These are phyloP conservation scores for Unio pictorum DNA, from an alignment of 2,888 invertebrate species.

Conservation along the genomic window DNA sequence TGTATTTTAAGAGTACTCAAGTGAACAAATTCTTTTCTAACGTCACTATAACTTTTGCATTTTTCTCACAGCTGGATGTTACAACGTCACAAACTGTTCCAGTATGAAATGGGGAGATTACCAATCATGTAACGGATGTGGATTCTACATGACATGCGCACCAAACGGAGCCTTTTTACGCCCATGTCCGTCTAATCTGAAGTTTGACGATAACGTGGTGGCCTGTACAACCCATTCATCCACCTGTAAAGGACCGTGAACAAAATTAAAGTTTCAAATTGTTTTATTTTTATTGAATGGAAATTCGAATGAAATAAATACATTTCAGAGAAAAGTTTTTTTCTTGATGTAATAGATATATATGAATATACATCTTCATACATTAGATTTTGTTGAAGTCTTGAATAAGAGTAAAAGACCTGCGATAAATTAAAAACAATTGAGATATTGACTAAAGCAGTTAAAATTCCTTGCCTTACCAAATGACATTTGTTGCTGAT, in stretches of 20 bases:
- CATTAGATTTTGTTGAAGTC: too few species aligned
- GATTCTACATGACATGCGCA: slow-evolving; percentile 45
- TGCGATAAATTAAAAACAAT: too few species aligned
- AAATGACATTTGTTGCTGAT: too few species aligned
- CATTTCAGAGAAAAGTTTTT: too few species aligned
- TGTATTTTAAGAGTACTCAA: too few species aligned
- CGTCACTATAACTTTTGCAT: neutral
- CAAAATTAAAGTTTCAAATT: neutral
- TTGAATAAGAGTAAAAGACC: too few species aligned
- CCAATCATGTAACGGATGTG: slow-evolving; percentile 46
- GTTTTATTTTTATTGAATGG: neutral
- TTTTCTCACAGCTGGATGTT: slow-evolving; percentile 37
- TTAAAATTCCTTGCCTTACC: too few species aligned
- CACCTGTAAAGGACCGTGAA: slow-evolving; percentile 40
- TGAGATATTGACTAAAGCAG: too few species aligned
- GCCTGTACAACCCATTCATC: slow-evolving; percentile 38
- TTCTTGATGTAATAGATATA: too few species aligned
- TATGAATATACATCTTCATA: too few species aligned
- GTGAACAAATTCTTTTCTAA: too few species aligned
- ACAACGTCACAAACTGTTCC: slow-evolving; percentile 17
- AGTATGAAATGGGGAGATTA: slow-evolving; percentile 39
- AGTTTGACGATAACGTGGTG: slow-evolving; percentile 44
- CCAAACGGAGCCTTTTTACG: slow-evolving; percentile 34
- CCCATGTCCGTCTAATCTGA: slow-evolving; percentile 41
- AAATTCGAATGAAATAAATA: too few species aligned